Percentiles rank a stretch among this genome's conserved stretches.
phyloP scores from a whole-genome alignment of 2,888 invertebrate species.

The Dusona sp. region DNA sequence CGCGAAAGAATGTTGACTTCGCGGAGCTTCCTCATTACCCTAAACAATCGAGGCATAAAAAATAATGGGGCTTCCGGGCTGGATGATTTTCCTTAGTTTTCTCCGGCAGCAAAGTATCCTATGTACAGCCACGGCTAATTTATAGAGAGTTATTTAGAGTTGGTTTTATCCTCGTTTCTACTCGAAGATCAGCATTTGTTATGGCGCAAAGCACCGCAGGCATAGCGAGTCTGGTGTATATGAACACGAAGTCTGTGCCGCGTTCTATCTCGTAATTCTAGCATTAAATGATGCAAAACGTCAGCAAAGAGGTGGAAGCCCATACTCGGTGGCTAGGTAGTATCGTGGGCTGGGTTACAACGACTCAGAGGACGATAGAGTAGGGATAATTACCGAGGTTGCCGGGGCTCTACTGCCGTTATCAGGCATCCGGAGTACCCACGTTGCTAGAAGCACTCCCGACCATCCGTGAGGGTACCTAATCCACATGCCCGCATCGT shows the following conservation, averaged over 20 bases:
- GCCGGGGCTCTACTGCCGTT: conserved; percentile 68
- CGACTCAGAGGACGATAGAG: conserved; percentile 40
- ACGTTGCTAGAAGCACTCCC: conserved; percentile 25
- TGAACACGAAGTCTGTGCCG: conserved; percentile 33
- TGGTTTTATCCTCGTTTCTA: conserved; percentile 33
- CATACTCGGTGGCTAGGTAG: conserved; percentile 46
- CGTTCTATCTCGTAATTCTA: conserved; percentile 69
- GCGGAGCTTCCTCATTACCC: conserved; percentile 55
- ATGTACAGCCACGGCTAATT: conserved; percentile 24
- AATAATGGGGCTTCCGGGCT: conserved; percentile 22
- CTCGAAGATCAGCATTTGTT: conserved; percentile 57
- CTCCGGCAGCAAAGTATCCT: not conserved
- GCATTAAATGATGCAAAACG: conserved; percentile 74
- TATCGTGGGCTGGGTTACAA: conserved; percentile 23
- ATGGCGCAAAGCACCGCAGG: conserved; percentile 32
- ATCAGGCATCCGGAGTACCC: conserved; percentile 69
- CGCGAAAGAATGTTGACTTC: conserved; percentile 34
- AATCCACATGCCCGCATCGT: conserved; percentile 22
- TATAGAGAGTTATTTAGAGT: conserved; percentile 40
- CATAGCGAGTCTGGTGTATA: conserved; percentile 38
- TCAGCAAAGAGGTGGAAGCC: conserved; percentile 43
- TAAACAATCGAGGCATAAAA: conserved; percentile 58
- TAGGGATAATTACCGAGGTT: conserved; percentile 72
- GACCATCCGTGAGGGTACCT: conserved; percentile 40
- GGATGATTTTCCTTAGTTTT: conserved; percentile 45